phyloP scores from a whole-genome alignment of 2,888 invertebrate genomes.

The Melanostoma scalare region DNA sequence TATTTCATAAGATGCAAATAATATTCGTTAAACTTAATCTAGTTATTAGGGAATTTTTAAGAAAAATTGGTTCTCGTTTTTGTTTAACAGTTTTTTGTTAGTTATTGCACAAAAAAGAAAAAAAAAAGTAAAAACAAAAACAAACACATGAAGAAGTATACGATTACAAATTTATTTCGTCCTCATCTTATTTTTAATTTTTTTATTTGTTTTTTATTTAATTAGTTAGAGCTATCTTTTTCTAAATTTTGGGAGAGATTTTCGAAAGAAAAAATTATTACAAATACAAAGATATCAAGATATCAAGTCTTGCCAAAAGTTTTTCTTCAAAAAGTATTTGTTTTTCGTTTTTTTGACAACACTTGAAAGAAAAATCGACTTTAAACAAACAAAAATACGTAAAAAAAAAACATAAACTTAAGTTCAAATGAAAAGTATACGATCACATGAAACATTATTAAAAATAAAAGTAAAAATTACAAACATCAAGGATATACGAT shows the following conservation, averaged over 20 bases:
- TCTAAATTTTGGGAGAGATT: constrained; percentile 47
- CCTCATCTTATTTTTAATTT: constrained; percentile 45
- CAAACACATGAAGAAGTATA: constrained; percentile 60
- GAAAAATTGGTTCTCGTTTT: constrained; percentile 44
- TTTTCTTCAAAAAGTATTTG: constrained; percentile 50
- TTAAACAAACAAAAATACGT: constrained; percentile 68
- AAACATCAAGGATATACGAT: constrained; percentile 79
- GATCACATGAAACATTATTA: constrained; percentile 76
- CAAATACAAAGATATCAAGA: constrained; percentile 49
- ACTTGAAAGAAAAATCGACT: constrained; percentile 42
- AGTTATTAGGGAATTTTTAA: constrained; percentile 63
- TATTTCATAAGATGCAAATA: constrained; percentile 71
- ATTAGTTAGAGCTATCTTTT: constrained; percentile 58
- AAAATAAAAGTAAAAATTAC: constrained; percentile 64
- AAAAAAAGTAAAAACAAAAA: constrained; percentile 5
- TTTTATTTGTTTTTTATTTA: constrained; percentile 46
- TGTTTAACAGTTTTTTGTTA: constrained; percentile 50
- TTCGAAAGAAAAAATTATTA: constrained; percentile 30
- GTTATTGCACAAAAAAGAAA: constrained; percentile 56
- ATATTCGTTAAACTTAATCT: constrained; percentile 71
- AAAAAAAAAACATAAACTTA: constrained; percentile 79
- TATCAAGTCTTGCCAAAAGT: constrained; percentile 71
- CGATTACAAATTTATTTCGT: constrained; percentile 71
- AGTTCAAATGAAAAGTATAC: constrained; percentile 83
- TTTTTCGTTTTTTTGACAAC: constrained; percentile 27